phyloP scores from a whole-genome alignment of 1,140 invertebrate genomes.

The Achatina immaculata region DNA sequence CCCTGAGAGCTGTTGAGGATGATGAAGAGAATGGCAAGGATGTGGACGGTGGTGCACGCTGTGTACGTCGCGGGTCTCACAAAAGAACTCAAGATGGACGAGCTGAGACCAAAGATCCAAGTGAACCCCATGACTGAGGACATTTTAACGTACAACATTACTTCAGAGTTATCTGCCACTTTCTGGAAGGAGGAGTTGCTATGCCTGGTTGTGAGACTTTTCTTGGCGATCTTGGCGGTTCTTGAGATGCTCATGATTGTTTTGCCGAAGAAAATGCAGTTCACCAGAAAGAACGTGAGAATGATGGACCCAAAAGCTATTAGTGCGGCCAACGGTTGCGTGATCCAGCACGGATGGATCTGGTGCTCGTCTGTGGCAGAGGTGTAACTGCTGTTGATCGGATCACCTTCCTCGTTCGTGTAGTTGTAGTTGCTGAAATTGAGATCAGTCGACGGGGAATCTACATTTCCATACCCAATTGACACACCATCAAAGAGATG shows the following conservation, averaged over 20 bases:
- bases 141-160: slow-evolving; percentile 76
- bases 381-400: not conserved
- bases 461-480: slow-evolving; percentile 53
- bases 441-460: not conserved
- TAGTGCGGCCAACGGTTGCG: slow-evolving; percentile 62
- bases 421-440: not conserved
- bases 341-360: slow-evolving; percentile 72
- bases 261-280: slow-evolving; percentile 65
- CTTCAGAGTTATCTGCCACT: slow-evolving; percentile 66
- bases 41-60: slow-evolving; percentile 56
- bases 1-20: slow-evolving; percentile 66
- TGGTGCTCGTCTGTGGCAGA: not conserved
- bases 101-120: slow-evolving; percentile 70
- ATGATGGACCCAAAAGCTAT: slow-evolving; percentile 69
- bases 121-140: slow-evolving; percentile 72
- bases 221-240: slow-evolving; percentile 57
- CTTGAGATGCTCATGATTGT: slow-evolving; percentile 74
- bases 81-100: slow-evolving; percentile 60
- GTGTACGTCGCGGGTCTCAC: slow-evolving; percentile 39
- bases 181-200: slow-evolving; percentile 48
- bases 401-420: not conserved
- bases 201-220: slow-evolving; percentile 46
- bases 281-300: slow-evolving; percentile 64
- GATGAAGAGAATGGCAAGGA: slow-evolving; percentile 62
- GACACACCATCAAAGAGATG: slow-evolving; percentile 50